A percentile compares a stretch with the other conserved stretches of the same genome.
Evolutionary conservation across 2,797 vertebrate genomes (phyloP).

Genomic region (Protonibea diacanthus): DNA sequence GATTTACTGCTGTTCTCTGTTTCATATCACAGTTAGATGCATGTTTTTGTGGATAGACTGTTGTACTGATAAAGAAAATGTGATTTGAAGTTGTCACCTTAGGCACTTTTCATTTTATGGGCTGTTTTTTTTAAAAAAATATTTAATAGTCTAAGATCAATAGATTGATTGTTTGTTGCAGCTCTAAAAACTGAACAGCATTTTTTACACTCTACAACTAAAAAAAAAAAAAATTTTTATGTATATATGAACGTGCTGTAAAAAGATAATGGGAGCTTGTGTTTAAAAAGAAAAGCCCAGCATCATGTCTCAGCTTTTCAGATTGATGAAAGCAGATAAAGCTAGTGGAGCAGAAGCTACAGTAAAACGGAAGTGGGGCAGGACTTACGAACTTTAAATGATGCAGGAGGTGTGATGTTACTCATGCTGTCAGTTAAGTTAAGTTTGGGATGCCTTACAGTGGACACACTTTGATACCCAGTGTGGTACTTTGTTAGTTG

Average conservation of each 20-base stretch:
- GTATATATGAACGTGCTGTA: not conserved
- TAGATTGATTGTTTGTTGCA: not conserved
- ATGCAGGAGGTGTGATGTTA: conserved; percentile 28
- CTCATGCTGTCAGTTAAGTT: not conserved
- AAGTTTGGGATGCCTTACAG: not conserved
- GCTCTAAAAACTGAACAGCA: not conserved
- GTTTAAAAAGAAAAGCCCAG: conserved; percentile 24
- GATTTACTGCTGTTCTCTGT: not conserved
- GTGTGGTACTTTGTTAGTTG: not conserved
- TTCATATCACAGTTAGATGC: not conserved
- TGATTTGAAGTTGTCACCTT: not conserved
- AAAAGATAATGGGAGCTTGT: not conserved
- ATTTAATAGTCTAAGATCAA: not conserved
- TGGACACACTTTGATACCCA: not conserved
- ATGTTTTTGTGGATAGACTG: not conserved
- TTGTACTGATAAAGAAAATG: not conserved
- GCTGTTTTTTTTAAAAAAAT: not conserved
- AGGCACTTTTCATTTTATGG: not conserved
- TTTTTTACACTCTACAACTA: not conserved
- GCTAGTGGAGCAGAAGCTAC: conserved; percentile 16
- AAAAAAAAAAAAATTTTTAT: too few relatives aligned
- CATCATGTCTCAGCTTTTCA: conserved; percentile 26
- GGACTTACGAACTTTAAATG: conserved; percentile 33
- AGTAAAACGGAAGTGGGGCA: conserved; percentile 20
- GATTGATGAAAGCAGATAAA: conserved; percentile 2